Evolutionary conservation across 2,888 invertebrate genomes (phyloP), one percentile per base, ranked within the genome.

Genomic region (Rhagophthalmus giganteus): DNA sequence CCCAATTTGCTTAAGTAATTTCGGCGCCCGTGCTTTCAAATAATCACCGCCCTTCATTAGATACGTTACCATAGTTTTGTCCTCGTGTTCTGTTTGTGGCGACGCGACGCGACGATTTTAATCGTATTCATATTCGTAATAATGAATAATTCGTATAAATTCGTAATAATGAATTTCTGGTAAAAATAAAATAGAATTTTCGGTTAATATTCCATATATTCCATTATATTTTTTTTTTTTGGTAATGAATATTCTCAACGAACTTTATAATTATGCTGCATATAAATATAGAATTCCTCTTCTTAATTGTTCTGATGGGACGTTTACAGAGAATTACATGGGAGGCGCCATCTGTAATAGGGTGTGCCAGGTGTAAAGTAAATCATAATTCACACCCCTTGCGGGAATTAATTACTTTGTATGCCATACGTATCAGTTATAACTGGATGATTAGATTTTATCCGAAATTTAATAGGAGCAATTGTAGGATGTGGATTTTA

Each of bases 331-430:
- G 54, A 54, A 59, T 52, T 56, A 53, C 51, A 48, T 47, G 35
- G 55, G 39, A 31, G 50, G 54, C 42, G 48, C 47, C 56, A 58
- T 55, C 57, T 57, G 57, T 37, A 57, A 50, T 30, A 48, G 42
- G 30, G 47, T 44, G 57, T 53, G 59, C 56, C 60, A 62, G 62
- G 61, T 62, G 60, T 52, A 46, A 49, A 55, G 47, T 56, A 50
- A 46, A 46, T 52, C 59, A 59, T 59, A 59, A 61, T 59, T 63
- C 55, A 60, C 60, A 52, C 54, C 51, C 57, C 54, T 55, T 57
- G 39, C 41, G 50, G 59, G 42, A 52, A 58, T 61, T 61, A 59
- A 60, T 62, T 62, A 59, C 61, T 53, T 60, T 54, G 56, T 60
- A 58, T 38, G 32, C 39, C 33, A 39, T 47, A 32, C 39, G 39